Percentiles rank a stretch among this genome's conserved stretches.
phyloP scores from a whole-genome alignment of 1,140 invertebrate species.

The Leptopilina clavipes region DNA sequence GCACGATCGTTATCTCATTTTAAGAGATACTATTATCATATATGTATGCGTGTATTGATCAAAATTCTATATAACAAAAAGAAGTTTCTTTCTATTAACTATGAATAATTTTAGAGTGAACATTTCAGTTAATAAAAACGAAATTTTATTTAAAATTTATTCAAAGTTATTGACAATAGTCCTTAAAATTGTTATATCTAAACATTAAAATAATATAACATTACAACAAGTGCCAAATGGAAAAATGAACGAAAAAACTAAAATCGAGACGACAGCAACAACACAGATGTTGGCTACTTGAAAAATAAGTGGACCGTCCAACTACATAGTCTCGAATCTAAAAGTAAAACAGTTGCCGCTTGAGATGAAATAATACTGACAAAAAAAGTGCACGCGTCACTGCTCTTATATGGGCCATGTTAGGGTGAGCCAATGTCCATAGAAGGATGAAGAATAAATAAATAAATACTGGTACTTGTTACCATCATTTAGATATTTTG shows the following conservation, averaged over 20 bases:
- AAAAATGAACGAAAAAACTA: not conserved
- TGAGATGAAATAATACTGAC: constrained; percentile 67
- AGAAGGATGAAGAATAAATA: constrained; percentile 37
- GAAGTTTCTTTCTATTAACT: not conserved
- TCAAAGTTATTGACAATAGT: too few relatives aligned
- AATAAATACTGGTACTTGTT: constrained; percentile 38
- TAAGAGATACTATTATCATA: constrained; percentile 45
- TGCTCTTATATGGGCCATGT: constrained; percentile 55
- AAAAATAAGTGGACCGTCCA: constrained; percentile 66
- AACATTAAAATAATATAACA: not conserved
- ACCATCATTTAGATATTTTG: not conserved
- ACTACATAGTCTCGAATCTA: constrained; percentile 43
- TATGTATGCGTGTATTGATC: constrained; percentile 12
- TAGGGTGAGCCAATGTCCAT: constrained; percentile 15
- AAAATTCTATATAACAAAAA: not conserved
- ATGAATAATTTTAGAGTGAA: not conserved
- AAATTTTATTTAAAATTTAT: too few relatives aligned
- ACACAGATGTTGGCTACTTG: constrained; percentile 69
- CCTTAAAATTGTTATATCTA: too few relatives aligned
- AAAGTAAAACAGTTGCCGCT: constrained; percentile 70
- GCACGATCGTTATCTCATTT: constrained; percentile 70
- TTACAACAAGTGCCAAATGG: not conserved
- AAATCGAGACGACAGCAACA: constrained; percentile 23
- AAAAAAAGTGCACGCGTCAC: constrained; percentile 64
- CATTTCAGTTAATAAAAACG: not conserved